Base-by-base conservation (phyloP, 2,113 vertebrate genomes). In the Cyphotilapia sp. region DNA sequence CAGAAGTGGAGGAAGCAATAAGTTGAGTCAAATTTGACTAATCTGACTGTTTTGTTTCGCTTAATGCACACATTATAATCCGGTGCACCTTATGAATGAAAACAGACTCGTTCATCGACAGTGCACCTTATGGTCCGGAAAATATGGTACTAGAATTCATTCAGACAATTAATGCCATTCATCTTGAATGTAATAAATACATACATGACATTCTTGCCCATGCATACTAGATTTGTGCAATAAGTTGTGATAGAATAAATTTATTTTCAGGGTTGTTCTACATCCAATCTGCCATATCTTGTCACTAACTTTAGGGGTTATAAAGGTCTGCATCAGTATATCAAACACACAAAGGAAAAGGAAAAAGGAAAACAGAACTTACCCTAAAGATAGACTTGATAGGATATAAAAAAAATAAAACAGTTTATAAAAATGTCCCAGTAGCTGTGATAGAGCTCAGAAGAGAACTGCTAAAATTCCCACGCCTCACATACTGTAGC, bases 101-200 rank as follows among this genome's bases (percentile, higher is more conserved):
- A 61, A 61, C 57, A 61, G 14, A 61, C 27, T 31, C 0, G 8
- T 61, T 61, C 8, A 61, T 61, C 0, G 1, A 31, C 8, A 17
- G 57, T 61, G 57, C 57, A 31, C 27, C 57, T 31, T 31, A 61
- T 61, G 2, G 57, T 31, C 14, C 0, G 14, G 17, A 61, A 17
- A 61, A 61, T 17, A 61, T 31, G 57, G 5, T 2, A 61, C 69
- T 47, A 42, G 24, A 47, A 27, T 29, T 17, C 1, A 29, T 29
- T 45, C 0, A 11, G 40, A 7, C 47, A 29, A 76, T 76, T 8
- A 76, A 29, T 47, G 0, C 24, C 3, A 29, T 76, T 76, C 24
- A 47, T 47, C 14, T 11, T 76, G 6, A 47, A 11, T 47, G 24
- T 47, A 38, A n/a, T 38, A 8, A n/a, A 47, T 76, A 19, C 9